Evolutionary conservation across 1,140 invertebrate genomes (phyloP), one percentile per base, ranked within the genome.

Genomic region (Maniola jurtina): DNA sequence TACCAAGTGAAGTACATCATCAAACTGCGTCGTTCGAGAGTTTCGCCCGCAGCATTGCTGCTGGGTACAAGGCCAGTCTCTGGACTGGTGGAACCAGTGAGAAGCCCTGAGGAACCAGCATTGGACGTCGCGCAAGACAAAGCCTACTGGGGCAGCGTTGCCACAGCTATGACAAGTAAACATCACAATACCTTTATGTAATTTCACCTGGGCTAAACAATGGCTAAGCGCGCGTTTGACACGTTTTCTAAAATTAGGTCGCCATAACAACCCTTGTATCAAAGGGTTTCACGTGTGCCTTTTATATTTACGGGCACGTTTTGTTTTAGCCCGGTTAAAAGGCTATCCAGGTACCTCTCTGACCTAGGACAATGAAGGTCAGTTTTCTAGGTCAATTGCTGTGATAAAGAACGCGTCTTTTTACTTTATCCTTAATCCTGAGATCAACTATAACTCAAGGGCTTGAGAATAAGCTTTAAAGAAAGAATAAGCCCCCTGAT

Each of bases 111-210:
- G 61, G 90, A 92, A 66, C 86, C 81, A 52, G 87, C 85, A 40
- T 71, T 91, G 61, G 90, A 92, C 81, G 90, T 91, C 66, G 90
- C 90, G 0, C 89, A 90, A 70, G 89, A 92, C 68, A 89, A 90
- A 70, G 80, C 88, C 54, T 91, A 86, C 76, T 91, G 90, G 89
- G 88, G 84, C 61, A 88, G 79, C 77, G 80, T 85, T 61, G 79
- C 86, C 36, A 80, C 73, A 6, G 75, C 84, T 33, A 86, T 85
- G 84, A 77, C 80, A 54, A 83, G 85, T 87, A 87, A 82, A 57
- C 16, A 7, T 55, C 34, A 55, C 10, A 55, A 55, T 55, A 34
- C 42, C 42, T 45, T 11, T 38, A 38, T 38, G 25, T 25, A 25
- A 25, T 38, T 38, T n/a, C 42, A 45, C 42, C 42, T 45, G 13